These are phyloP conservation scores for Ctenosaura bakeri DNA, from an alignment of 2,797 vertebrate genomes.

Conservation along the genomic window DNA sequence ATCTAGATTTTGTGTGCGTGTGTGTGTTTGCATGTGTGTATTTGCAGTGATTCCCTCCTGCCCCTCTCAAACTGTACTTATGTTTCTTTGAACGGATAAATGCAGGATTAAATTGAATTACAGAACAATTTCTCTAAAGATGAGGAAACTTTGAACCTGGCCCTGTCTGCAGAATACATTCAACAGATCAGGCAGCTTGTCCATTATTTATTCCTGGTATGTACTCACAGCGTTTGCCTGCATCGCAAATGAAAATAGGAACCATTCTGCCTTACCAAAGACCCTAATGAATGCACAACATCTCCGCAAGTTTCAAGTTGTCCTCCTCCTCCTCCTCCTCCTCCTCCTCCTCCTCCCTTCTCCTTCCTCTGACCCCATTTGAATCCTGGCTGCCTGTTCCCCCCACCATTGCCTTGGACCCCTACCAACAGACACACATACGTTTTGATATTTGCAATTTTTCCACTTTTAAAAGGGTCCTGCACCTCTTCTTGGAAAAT, in stretches of 20 bases:
- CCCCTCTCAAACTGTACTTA: constrained; percentile 52
- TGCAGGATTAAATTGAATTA: constrained; percentile 75
- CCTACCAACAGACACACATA: too few relatives aligned
- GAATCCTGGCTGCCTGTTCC: too few relatives aligned
- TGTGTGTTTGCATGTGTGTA: too few relatives aligned
- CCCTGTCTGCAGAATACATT: constrained; percentile 65
- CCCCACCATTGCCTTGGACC: too few relatives aligned
- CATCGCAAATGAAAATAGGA: constrained; percentile 51
- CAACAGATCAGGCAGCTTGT: constrained; percentile 64
- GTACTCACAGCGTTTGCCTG: constrained; percentile 46
- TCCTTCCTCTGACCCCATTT: too few relatives aligned
- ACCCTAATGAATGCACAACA: not conserved
- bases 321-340: too few relatives aligned
- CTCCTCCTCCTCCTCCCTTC: too few relatives aligned
- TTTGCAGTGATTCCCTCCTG: too few relatives aligned
- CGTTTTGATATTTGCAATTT: too few relatives aligned
- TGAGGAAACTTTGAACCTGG: constrained; percentile 74
- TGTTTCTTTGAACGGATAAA: constrained; percentile 64
- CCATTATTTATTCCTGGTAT: constrained; percentile 54
- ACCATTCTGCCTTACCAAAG: not conserved
- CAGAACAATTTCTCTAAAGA: constrained; percentile 64
- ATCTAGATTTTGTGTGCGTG: too few relatives aligned
- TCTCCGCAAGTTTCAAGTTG: not conserved
- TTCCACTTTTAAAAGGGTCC: too few relatives aligned
- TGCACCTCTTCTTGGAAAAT: too few relatives aligned